phyloP scores from a whole-genome alignment of 2,113 vertebrate species.

The Axis porcinus region DNA sequence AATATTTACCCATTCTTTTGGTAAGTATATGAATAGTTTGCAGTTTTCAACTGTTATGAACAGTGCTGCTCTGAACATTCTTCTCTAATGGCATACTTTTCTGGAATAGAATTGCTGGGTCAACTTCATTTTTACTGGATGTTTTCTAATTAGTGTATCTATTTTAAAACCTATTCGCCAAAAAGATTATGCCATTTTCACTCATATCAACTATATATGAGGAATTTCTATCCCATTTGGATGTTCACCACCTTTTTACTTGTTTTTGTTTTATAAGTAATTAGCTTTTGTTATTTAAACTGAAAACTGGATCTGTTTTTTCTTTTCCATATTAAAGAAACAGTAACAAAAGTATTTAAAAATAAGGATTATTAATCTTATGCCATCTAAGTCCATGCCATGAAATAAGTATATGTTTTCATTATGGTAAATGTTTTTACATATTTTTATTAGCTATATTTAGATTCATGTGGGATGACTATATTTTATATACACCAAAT shows the following conservation, averaged over 20 bases:
- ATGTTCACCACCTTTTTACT: background rate
- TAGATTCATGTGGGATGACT: background rate
- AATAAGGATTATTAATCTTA: background rate
- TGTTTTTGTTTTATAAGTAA: background rate
- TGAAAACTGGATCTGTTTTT: background rate
- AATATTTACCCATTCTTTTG: background rate
- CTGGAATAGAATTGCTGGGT: background rate
- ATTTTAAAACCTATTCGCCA: background rate
- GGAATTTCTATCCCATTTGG: background rate
- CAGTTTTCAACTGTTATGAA: background rate
- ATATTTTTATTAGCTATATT: conserved; percentile 25
- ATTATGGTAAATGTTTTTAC: background rate
- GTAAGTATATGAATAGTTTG: background rate
- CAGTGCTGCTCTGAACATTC: background rate
- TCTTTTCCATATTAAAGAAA: conserved; percentile 20
- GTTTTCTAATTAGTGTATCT: background rate
- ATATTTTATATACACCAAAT: background rate
- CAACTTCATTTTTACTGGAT: conserved; percentile 2
- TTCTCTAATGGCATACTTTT: background rate
- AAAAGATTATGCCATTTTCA: background rate
- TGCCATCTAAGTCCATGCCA: background rate
- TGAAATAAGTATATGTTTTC: conserved; percentile 1
- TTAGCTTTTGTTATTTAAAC: background rate
- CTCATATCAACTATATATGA: background rate
- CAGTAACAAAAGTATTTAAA: background rate